These are phyloP conservation scores for Mylabris phalerata DNA, from an alignment of 1,140 invertebrate genomes.

Conservation along the genomic window DNA sequence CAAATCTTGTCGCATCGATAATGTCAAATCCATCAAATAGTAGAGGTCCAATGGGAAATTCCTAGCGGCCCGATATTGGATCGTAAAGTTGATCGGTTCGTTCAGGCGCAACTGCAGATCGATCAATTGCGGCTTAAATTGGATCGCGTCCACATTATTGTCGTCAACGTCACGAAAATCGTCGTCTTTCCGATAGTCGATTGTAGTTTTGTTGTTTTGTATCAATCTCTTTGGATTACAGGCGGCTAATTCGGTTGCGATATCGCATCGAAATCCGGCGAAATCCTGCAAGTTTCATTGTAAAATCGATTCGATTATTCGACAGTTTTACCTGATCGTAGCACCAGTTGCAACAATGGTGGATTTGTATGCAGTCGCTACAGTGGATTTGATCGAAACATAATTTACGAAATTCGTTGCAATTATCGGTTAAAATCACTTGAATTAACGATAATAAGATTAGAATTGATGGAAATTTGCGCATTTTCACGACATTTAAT, in stretches of 20 bases:
- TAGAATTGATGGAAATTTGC: no score
- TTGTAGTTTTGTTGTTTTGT: neutral
- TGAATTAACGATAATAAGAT: no score
- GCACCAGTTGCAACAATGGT: constrained; percentile 6
- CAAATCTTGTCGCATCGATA: constrained; percentile 84
- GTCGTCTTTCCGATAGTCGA: neutral
- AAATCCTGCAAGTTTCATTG: neutral
- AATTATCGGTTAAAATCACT: no score
- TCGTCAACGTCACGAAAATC: neutral
- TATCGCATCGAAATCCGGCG: neutral
- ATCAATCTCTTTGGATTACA: neutral
- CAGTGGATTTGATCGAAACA: neutral
- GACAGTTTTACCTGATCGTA: neutral
- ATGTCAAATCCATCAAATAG: constrained; percentile 85
- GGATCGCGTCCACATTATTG: constrained; percentile 3
- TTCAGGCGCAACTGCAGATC: constrained; percentile 20
- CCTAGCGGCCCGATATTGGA: constrained; percentile 47
- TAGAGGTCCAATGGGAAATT: constrained; percentile 92
- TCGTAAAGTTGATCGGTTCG: constrained; percentile 28
- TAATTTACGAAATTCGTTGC: no score
- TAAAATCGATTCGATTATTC: neutral
- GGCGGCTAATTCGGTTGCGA: neutral
- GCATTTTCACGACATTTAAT: no score
- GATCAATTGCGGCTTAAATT: constrained; percentile 23
- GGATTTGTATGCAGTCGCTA: neutral